These are phyloP conservation scores for Patiria pectinifera DNA, from an alignment of 53 echinoderm and acorn worm genomes.

Conservation along the genomic window DNA sequence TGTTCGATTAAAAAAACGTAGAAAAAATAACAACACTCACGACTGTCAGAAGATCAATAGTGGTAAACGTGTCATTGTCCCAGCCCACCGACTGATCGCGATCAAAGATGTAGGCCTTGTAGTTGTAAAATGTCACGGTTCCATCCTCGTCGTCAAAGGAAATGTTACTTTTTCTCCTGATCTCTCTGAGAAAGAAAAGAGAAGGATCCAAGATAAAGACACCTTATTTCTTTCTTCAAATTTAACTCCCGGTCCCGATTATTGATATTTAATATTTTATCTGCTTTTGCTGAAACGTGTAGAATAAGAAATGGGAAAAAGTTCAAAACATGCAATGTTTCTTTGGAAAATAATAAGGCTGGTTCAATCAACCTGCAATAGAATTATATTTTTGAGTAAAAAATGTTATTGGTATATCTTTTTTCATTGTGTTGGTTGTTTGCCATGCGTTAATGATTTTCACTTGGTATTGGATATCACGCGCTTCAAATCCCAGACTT, in stretches of 20 bases:
- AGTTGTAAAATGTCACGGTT: constrained; percentile 72
- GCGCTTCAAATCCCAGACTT: neutral
- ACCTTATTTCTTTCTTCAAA: neutral
- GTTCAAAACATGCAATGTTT: no score
- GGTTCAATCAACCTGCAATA: no score
- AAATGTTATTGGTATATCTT: no score
- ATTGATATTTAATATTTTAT: no score
- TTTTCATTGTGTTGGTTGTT: neutral
- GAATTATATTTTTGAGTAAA: no score
- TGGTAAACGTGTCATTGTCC: constrained; percentile 80
- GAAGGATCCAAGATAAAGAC: neutral
- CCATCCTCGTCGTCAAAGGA: constrained; percentile 75
- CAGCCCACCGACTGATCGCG: constrained; percentile 78
- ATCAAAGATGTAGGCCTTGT: constrained; percentile 79
- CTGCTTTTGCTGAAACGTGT: no score
- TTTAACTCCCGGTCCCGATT: no score
- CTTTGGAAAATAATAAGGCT: no score
- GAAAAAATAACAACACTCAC: constrained; percentile 64
- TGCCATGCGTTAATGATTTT: neutral
- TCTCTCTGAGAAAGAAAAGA: constrained; percentile 66
- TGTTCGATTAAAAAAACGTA: neutral
- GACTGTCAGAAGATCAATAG: constrained; percentile 83
- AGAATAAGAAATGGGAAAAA: no score
- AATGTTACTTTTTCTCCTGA: constrained; percentile 74
- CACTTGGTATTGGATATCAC: neutral